Conservation (phyloP, 1,140 invertebrate species). For the Musca vetustissima region DNA sequence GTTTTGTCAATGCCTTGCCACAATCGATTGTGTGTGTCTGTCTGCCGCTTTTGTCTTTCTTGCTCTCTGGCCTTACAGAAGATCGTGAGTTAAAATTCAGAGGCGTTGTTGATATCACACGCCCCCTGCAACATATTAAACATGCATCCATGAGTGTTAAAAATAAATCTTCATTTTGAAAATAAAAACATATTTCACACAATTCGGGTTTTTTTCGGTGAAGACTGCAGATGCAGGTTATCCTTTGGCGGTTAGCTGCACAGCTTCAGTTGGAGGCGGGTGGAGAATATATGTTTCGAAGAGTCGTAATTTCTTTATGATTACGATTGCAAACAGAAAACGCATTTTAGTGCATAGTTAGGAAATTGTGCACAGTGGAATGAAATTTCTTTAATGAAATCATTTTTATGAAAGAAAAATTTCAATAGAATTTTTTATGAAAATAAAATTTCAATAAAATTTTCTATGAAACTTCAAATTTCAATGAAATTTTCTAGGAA, state of each 20-base stretch:
- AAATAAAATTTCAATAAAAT: too few species aligned
- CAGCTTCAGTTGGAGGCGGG: too few species aligned
- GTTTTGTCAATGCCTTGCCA: not conserved
- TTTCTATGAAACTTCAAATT: too few species aligned
- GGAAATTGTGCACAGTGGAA: too few species aligned
- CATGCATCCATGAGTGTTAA: constrained; percentile 42
- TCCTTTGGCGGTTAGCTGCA: too few species aligned
- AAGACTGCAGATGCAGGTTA: too few species aligned
- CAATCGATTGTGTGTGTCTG: constrained; percentile 6
- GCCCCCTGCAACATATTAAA: constrained; percentile 33
- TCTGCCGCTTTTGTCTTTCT: not conserved
- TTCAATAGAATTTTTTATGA: too few species aligned
- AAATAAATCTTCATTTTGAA: constrained; percentile 39
- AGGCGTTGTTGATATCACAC: constrained; percentile 39
- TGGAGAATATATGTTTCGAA: not conserved
- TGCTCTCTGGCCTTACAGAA: too few species aligned
- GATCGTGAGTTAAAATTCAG: constrained; percentile 8
- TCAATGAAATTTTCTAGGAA: too few species aligned
- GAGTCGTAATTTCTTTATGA: not conserved
- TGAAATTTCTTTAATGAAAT: too few species aligned
- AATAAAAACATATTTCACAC: constrained; percentile 5
- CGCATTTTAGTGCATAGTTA: too few species aligned
- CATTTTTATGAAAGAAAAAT: too few species aligned
- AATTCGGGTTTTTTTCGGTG: not conserved
- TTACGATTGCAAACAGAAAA: not conserved